These are phyloP conservation scores for Lithobius niger DNA, from an alignment of 1,140 invertebrate genomes.

Conservation along the genomic window DNA sequence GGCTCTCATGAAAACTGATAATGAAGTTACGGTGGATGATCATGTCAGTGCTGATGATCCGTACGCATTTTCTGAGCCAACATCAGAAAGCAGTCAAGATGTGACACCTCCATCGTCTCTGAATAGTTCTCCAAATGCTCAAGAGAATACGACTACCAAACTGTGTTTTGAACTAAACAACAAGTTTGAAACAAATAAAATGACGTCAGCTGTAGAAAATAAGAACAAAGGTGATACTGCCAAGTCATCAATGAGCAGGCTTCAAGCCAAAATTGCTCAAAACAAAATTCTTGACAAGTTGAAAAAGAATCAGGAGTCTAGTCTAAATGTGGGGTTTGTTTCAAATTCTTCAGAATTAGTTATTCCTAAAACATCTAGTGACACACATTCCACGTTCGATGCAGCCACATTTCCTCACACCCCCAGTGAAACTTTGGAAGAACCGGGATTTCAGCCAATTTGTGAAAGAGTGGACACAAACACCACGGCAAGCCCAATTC, in stretches of 20 bases:
- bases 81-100: constrained; percentile 28
- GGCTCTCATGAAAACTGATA: constrained; percentile 28
- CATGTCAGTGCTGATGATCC: constrained; percentile 35
- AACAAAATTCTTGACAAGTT: constrained; percentile 38
- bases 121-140: neutral
- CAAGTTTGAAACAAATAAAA: neutral
- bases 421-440: too few species aligned
- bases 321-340: neutral
- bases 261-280: constrained; percentile 38
- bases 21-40: constrained; percentile 18
- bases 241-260: constrained; percentile 35
- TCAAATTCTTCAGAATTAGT: neutral
- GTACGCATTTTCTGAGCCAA: constrained; percentile 43
- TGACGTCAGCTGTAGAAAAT: constrained; percentile 14
- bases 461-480: too few species aligned
- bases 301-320: constrained; percentile 26
- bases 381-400: too few species aligned
- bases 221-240: constrained; percentile 20
- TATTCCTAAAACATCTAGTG: neutral
- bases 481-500: too few species aligned
- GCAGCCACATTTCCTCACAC: too few species aligned
- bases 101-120: constrained; percentile 19
- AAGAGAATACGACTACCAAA: neutral
- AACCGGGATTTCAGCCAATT: too few species aligned
- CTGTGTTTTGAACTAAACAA: neutral